Evolutionary conservation across 1,140 invertebrate genomes (phyloP).

Genomic region (Belonocnema kinseyi): DNA sequence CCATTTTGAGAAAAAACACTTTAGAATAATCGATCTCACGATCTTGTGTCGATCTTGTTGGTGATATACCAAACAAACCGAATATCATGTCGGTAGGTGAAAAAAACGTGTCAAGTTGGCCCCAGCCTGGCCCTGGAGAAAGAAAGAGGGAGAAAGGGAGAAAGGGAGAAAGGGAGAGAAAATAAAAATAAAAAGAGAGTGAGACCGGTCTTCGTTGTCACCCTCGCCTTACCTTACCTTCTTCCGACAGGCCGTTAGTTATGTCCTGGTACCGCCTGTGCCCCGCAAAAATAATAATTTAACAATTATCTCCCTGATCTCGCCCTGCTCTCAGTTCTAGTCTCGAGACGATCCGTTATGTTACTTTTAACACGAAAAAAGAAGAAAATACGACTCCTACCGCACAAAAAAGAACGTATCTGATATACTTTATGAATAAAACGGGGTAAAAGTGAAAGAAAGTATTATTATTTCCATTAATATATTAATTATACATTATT

Average conservation of each 20-base stretch:
- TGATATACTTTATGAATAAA: too few species aligned
- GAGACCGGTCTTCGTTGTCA: slow-evolving; percentile 9
- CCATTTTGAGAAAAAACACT: not conserved
- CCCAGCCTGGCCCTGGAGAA: not conserved
- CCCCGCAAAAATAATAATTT: slow-evolving; percentile 41
- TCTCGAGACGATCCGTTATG: slow-evolving; percentile 15
- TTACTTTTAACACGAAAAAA: slow-evolving; percentile 26
- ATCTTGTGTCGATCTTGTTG: slow-evolving; percentile 14
- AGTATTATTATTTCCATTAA: too few species aligned
- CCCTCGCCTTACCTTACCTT: slow-evolving; percentile 19
- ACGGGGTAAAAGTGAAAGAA: too few species aligned
- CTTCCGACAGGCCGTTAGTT: slow-evolving; percentile 40
- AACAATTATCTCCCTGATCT: slow-evolving; percentile 41
- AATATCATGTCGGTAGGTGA: slow-evolving; percentile 1
- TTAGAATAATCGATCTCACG: slow-evolving; percentile 18
- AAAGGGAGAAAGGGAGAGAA: not conserved
- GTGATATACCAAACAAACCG: slow-evolving; percentile 14
- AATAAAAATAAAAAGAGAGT: not conserved
- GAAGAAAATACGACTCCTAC: slow-evolving; percentile 16
- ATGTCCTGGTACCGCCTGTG: slow-evolving; percentile 30
- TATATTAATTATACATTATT: too few species aligned
- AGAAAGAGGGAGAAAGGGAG: not conserved
- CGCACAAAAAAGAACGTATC: not conserved
- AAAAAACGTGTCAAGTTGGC: slow-evolving; percentile 8
- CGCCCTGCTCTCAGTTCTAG: not conserved